These are phyloP conservation scores for Elaeidobius kamerunicus DNA, from an alignment of 2,888 invertebrate species.

Conservation along the genomic window DNA sequence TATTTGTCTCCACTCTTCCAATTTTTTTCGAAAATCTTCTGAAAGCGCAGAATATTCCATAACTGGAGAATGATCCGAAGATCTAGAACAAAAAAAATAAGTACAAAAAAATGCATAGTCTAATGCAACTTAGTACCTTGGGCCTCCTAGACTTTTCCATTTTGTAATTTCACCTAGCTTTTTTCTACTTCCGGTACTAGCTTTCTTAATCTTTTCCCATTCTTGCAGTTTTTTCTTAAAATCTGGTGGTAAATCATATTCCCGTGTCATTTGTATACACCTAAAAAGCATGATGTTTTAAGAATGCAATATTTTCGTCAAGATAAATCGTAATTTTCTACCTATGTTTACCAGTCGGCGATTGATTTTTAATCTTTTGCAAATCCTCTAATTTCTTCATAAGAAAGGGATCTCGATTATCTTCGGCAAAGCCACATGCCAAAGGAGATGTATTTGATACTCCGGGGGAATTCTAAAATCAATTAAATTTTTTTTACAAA, in stretches of 20 bases:
- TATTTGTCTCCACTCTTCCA: constrained; percentile 83
- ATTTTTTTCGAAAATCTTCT: constrained; percentile 79
- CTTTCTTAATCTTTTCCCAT: constrained; percentile 74
- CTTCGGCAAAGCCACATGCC: constrained; percentile 39
- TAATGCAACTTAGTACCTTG: too few relatives aligned
- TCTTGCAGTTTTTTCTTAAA: constrained; percentile 82
- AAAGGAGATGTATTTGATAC: constrained; percentile 34
- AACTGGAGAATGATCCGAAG: constrained; percentile 44
- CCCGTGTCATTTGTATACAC: constrained; percentile 48
- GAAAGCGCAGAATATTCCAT: constrained; percentile 66
- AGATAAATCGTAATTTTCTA: background rate
- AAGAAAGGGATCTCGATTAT: constrained; percentile 47
- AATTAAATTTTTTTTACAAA: background rate
- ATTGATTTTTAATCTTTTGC: constrained; percentile 50
- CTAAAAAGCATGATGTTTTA: constrained; percentile 11
- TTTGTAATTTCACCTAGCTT: constrained; percentile 60
- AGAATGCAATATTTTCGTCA: background rate
- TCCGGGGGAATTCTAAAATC: constrained; percentile 19
- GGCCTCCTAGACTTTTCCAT: constrained; percentile 53
- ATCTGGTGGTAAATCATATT: constrained; percentile 73
- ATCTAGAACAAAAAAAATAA: too few relatives aligned
- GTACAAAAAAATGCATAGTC: too few relatives aligned
- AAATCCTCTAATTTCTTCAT: constrained; percentile 53
- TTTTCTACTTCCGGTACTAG: constrained; percentile 43
- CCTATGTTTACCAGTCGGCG: constrained; percentile 32